These are phyloP conservation scores for Solen grandis DNA, from an alignment of 1,140 invertebrate species.

Conservation along the genomic window DNA sequence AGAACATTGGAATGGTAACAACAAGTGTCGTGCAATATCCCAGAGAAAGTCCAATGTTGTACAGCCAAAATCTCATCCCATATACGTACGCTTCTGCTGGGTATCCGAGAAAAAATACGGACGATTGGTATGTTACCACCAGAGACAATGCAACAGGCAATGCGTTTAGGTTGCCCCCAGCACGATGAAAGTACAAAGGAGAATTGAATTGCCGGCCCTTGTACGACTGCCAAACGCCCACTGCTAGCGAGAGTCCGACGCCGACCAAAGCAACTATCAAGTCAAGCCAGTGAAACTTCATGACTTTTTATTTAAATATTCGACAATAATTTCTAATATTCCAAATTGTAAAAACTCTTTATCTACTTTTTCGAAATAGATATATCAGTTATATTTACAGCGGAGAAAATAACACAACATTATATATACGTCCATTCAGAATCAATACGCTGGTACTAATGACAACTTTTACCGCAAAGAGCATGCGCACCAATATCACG, in stretches of 20 bases:
- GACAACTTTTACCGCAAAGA: too few species aligned
- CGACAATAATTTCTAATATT: too few species aligned
- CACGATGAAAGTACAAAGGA: constrained; percentile 15
- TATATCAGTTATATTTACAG: too few species aligned
- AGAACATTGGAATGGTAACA: constrained; percentile 32
- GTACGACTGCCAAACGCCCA: background rate
- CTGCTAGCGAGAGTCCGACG: constrained; percentile 79
- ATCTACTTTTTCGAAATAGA: too few species aligned
- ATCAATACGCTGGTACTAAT: too few species aligned
- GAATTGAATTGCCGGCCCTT: constrained; percentile 79
- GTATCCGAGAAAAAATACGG: constrained; percentile 30
- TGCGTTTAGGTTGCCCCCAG: constrained; percentile 18
- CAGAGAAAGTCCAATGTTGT: constrained; percentile 4
- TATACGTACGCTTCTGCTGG: constrained; percentile 26
- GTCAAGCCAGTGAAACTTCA: too few species aligned
- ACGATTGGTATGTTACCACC: constrained; percentile 36
- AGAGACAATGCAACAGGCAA: constrained; percentile 36
- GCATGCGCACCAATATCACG: too few species aligned
- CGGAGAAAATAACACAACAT: too few species aligned
- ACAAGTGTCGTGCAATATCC: constrained; percentile 8
- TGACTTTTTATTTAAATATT: too few species aligned
- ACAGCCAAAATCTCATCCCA: constrained; percentile 5
- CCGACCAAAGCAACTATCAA: constrained; percentile 55
- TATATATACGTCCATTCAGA: too few species aligned
- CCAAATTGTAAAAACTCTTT: too few species aligned